phyloP scores from a whole-genome alignment of 2,888 invertebrate genomes.

The Tineola bisselliella region DNA sequence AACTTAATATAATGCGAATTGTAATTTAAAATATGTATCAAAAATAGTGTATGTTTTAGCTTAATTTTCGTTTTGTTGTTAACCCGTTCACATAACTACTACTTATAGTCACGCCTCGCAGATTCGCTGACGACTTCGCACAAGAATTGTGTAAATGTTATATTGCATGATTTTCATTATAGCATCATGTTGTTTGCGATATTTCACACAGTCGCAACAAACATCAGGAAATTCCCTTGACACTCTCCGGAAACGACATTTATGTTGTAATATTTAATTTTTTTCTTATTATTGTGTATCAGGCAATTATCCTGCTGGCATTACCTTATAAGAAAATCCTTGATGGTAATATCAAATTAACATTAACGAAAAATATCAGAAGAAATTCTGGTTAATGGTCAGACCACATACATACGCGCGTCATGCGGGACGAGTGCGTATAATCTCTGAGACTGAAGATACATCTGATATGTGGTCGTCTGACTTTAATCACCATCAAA shows the following conservation, averaged over 20 bases:
- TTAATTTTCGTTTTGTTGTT: too few species aligned
- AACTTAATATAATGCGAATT: background rate
- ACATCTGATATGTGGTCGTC: background rate
- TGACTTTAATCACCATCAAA: background rate
- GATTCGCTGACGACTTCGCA: background rate
- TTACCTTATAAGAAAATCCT: background rate
- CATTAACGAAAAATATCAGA: background rate
- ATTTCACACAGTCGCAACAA: background rate
- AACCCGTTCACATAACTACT: too few species aligned
- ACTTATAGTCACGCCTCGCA: background rate
- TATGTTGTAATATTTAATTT: background rate
- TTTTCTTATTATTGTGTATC: background rate
- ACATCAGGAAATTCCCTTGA: conserved; percentile 7
- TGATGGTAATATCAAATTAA: background rate
- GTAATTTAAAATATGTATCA: too few species aligned
- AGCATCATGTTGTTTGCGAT: background rate
- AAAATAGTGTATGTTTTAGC: too few species aligned
- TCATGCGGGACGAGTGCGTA: too few species aligned
- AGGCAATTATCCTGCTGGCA: background rate
- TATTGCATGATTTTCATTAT: background rate
- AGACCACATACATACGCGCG: too few species aligned
- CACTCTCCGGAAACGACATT: conserved; percentile 10
- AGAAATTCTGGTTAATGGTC: background rate
- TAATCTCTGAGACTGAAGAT: too few species aligned
- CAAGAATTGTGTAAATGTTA: background rate